These are phyloP conservation scores for Bos javanicus DNA, from an alignment of 2,113 vertebrate genomes.

Conservation along the genomic window DNA sequence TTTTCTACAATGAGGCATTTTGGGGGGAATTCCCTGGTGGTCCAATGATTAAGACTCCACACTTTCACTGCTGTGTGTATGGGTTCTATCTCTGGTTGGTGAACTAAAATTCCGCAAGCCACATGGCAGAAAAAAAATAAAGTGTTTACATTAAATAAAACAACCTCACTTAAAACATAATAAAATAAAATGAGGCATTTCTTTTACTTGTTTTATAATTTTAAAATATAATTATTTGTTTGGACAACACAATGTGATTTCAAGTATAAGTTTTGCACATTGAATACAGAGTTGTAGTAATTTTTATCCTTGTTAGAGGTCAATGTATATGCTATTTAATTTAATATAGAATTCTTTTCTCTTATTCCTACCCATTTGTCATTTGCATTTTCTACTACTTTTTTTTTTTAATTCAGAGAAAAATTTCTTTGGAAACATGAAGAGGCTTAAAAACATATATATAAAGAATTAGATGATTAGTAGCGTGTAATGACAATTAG, in stretches of 20 bases:
- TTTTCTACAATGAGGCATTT: neutral
- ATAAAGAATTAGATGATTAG: neutral
- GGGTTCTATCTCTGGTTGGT: neutral
- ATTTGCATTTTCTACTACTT: neutral
- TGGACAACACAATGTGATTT: neutral
- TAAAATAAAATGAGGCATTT: neutral
- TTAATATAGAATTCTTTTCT: neutral
- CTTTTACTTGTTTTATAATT: neutral
- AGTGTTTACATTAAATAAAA: neutral
- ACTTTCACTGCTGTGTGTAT: neutral
- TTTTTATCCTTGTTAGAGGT: neutral
- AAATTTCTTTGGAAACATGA: neutral
- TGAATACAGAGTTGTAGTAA: neutral
- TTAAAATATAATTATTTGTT: neutral
- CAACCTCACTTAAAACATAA: neutral
- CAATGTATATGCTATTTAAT: neutral
- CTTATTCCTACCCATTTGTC: neutral
- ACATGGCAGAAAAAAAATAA: neutral
- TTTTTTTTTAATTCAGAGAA: neutral
- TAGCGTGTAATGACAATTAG: neutral
- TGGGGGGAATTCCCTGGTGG: accelerated
- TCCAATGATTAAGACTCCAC: neutral
- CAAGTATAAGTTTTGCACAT: neutral
- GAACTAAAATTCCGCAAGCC: neutral
- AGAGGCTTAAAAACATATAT: neutral